These are phyloP conservation scores for Leucoraja erinaceus DNA, from an alignment of 2,113 vertebrate genomes.

Conservation along the genomic window DNA sequence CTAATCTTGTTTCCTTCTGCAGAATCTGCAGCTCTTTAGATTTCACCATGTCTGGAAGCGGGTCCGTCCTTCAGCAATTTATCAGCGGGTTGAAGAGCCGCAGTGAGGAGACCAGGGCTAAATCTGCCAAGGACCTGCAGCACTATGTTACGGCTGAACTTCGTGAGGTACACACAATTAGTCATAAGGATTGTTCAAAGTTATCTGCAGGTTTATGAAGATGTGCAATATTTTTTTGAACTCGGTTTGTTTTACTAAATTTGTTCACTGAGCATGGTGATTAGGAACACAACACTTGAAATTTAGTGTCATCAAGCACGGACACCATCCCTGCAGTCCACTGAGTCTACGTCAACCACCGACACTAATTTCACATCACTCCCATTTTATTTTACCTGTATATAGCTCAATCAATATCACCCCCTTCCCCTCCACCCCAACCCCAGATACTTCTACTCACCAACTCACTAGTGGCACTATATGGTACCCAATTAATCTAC, in stretches of 20 bases:
- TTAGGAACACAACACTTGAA: not conserved
- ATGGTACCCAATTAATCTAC: too few species aligned
- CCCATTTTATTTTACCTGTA: too few species aligned
- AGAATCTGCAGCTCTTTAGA: slow-evolving; percentile 32
- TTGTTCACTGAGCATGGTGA: not conserved
- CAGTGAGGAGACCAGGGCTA: slow-evolving; percentile 86
- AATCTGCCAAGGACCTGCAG: slow-evolving; percentile 92
- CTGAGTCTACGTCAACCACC: too few species aligned
- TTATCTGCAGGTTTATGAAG: not conserved
- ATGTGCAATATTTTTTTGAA: not conserved
- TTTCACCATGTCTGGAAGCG: slow-evolving; percentile 73
- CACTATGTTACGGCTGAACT: slow-evolving; percentile 98
- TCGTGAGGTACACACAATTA: slow-evolving; percentile 66
- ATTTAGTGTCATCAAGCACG: not conserved
- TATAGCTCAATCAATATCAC: too few species aligned
- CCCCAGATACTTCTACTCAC: too few species aligned
- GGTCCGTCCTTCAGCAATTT: slow-evolving; percentile 90
- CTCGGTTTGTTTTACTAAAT: not conserved
- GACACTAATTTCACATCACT: too few species aligned
- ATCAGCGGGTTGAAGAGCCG: slow-evolving; percentile 88
- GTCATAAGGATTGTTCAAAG: not conserved
- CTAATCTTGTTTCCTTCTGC: not conserved
- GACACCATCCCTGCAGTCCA: too few species aligned
- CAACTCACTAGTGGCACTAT: too few species aligned
- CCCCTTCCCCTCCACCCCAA: too few species aligned